Conservation (phyloP, 2,113 vertebrate genomes). For the Carollia perspicillata region DNA sequence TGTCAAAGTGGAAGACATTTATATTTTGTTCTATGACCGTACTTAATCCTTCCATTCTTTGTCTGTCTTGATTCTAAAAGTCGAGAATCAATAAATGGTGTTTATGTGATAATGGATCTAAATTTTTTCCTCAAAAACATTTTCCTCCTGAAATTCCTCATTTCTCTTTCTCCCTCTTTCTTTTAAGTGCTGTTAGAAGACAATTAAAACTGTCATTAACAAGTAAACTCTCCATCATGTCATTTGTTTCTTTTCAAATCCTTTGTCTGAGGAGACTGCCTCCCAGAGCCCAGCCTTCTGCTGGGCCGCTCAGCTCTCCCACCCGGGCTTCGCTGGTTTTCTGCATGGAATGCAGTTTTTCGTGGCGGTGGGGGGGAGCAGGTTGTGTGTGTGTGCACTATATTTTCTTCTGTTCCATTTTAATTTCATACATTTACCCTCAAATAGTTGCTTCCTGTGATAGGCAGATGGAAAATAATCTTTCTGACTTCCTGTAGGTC, state of each 20-base stretch:
- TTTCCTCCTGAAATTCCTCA: neutral
- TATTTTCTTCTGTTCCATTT: conserved; percentile 3
- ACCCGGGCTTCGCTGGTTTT: neutral
- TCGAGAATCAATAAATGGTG: neutral
- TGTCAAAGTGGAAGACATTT: neutral
- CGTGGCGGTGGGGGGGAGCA: no score
- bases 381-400: neutral
- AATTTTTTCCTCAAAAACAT: neutral
- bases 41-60: neutral
- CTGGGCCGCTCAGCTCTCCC: neutral
- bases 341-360: neutral
- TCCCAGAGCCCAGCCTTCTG: neutral
- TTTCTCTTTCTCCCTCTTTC: neutral
- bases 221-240: neutral
- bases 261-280: neutral
- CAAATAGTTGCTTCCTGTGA: neutral
- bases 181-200: neutral
- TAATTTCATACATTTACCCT: neutral
- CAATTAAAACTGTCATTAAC: neutral
- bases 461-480: neutral
- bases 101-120: neutral
- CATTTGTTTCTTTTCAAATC: neutral
- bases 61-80: neutral
- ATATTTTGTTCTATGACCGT: neutral
- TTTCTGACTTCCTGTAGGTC: neutral